Evolutionary conservation across 2,113 vertebrate genomes (phyloP).

Genomic region (Oryzias curvinotus): DNA sequence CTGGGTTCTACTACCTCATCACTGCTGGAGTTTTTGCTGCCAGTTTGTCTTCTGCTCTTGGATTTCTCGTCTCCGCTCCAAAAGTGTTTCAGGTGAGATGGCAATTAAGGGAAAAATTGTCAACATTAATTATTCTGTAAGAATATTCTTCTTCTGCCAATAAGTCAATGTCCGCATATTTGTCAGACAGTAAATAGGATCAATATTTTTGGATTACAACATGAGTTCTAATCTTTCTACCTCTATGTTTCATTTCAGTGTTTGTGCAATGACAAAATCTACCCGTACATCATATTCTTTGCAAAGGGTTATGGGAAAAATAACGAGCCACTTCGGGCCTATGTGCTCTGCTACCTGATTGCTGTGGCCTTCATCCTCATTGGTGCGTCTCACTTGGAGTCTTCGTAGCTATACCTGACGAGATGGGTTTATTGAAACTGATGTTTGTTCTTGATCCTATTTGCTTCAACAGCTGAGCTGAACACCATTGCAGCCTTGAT

Average conservation of each 20-base stretch:
- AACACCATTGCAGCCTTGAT: conserved; percentile 75
- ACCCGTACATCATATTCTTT: conserved; percentile 78
- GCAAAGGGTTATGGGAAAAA: conserved; percentile 80
- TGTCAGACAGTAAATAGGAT: too few relatives aligned
- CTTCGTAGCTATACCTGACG: not conserved
- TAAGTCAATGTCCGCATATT: too few relatives aligned
- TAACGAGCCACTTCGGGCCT: conserved; percentile 72
- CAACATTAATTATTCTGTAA: too few relatives aligned
- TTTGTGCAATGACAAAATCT: conserved; percentile 79
- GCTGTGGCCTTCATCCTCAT: conserved; percentile 78
- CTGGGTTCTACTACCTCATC: conserved; percentile 72
- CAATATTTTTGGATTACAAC: too few relatives aligned
- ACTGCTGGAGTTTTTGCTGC: conserved; percentile 78
- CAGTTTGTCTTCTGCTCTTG: conserved; percentile 80
- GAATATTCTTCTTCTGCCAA: too few relatives aligned
- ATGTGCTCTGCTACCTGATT: conserved; percentile 74
- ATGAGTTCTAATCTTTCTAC: too few relatives aligned
- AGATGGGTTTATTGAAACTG: not conserved
- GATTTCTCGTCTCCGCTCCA: conserved; percentile 78
- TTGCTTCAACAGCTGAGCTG: conserved; percentile 66
- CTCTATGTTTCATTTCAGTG: conserved; percentile 56
- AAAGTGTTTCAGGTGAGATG: conserved; percentile 79
- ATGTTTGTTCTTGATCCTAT: not conserved
- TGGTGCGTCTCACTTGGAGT: conserved; percentile 56
- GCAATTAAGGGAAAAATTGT: not conserved